Base-by-base conservation (phyloP, 2,797 vertebrate genomes). In the Channa striata region DNA sequence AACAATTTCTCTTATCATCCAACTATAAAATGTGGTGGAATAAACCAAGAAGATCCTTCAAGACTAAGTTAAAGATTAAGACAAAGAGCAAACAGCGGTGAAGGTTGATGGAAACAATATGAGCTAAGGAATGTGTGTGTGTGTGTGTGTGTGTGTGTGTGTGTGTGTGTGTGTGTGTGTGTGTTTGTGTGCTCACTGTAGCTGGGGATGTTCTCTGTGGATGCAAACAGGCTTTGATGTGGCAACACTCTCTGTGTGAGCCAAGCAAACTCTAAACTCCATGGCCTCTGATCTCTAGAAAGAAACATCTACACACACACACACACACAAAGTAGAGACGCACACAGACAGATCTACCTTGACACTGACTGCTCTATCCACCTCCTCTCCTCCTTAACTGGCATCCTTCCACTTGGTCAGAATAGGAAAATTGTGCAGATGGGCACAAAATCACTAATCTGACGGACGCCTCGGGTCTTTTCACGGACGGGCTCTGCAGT, bases 171-270 rank as follows among this genome's bases (percentile, higher is more conserved):
- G 52, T 63, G 50, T 42, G 20, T 25, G 21, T 42, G 19, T 30
- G 16, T 19, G 30, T 37, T 10, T 59, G 42, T 51, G 48, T 64
- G 17, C 57, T 46, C 36, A 61, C 74, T 36, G 62, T 13, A n/a
- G 52, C 1, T 17, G 1, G 16, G 4, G 49, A 11, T 8, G 7
- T 12, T 60, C 21, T 77, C 30, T 68, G 63, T 68, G 72, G 64
- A 79, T 68, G 72, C 71, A 74, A 19, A 48, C 49, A 56, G 46
- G 65, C 89, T 90, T 90, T 91, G 89, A 91, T 87, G 84, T 90
- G 72, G 80, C 82, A 78, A 59, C 58, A 33, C 61, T 66, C 70
- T 67, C 37, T 71, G 23, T 56, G 46, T 64, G 64, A 72, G 62
- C 81, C 71, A 74, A 59, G 59, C 61, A 72, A 44, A 76, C 69